Base-by-base conservation (phyloP, 2,888 invertebrate genomes). In the Aquatica leii region DNA sequence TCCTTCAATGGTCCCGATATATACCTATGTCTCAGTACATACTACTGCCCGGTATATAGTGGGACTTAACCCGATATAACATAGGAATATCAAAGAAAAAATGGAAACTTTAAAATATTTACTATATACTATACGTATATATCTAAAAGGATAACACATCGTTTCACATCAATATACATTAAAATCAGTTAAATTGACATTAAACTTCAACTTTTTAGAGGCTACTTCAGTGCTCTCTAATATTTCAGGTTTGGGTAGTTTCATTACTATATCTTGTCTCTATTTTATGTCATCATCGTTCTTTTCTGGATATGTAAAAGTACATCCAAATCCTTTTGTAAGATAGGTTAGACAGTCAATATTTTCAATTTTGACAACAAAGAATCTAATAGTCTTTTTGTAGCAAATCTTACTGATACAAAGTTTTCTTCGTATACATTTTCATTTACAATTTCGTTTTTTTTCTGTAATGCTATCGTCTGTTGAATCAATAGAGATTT, bases 401-500 rank as follows among this genome's bases (percentile, higher is more conserved):
- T 37, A 37, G 37, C 37, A 37, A 37, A 37, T 37, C 37, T 37
- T 37, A 37, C 37, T 11, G 9, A 37, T 37, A 37, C 37, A 4
- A 37, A 37, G 37, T 37, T 8, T 37, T 12, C 11, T 37, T 37
- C 37, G 37, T 3, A 37, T 37, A 37, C 37, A 37, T 37, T 37
- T 37, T 37, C 37, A 37, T 37, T 37, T 37, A 11, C 37, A 37
- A 37, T 12, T 37, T 37, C 37, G 37, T 37, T 11, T 37, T 54
- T 11, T 24, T 54, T n/a, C n/a, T n/a, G n/a, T n/a, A n/a, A n/a
- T n/a, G n/a, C n/a, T n/a, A n/a, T n/a, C n/a, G n/a, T n/a, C n/a
- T 12, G 41, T 54, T 18, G 54, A 54, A 54, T 54, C 54, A 54
- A 41, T 40, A 20, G 18, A 54, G 37, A 37, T 37, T n/a, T 37